phyloP scores from a whole-genome alignment of 1,140 invertebrate genomes.

The Myzus persicae region DNA sequence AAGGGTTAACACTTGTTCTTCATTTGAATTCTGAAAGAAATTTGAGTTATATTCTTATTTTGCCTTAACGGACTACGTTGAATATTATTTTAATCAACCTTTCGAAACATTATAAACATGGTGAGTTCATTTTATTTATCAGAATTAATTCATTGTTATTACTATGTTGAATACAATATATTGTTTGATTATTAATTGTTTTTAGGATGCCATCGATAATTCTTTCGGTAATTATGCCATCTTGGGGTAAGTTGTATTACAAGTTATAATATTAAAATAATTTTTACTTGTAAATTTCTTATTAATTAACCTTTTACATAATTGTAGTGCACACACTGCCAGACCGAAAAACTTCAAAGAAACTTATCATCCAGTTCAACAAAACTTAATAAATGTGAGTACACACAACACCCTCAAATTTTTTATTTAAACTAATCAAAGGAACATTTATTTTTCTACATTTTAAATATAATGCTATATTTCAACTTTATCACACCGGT shows the following conservation, averaged over 20 bases:
- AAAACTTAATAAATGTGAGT: constrained; percentile 39
- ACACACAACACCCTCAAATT: background rate
- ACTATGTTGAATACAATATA: background rate
- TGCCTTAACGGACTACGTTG: background rate
- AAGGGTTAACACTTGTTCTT: background rate
- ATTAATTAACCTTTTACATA: background rate
- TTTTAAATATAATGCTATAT: background rate
- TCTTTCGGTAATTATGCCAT: constrained; percentile 6
- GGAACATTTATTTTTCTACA: background rate
- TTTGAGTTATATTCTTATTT: background rate
- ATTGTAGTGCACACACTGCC: background rate
- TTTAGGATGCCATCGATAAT: constrained; percentile 21
- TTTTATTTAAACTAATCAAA: background rate
- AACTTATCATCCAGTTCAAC: constrained; percentile 45
- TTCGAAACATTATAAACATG: background rate
- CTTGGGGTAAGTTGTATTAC: constrained; percentile 34
- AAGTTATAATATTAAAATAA: background rate
- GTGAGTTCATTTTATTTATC: background rate
- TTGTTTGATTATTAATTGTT: background rate
- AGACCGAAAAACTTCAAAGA: constrained; percentile 46
- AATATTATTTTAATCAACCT: background rate
- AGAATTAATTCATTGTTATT: background rate
- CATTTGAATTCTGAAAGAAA: background rate
- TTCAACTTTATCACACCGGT: background rate
- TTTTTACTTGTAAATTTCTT: background rate